Base-by-base conservation (phyloP, 2,113 vertebrate species). In the Peromyscus polionotus region DNA sequence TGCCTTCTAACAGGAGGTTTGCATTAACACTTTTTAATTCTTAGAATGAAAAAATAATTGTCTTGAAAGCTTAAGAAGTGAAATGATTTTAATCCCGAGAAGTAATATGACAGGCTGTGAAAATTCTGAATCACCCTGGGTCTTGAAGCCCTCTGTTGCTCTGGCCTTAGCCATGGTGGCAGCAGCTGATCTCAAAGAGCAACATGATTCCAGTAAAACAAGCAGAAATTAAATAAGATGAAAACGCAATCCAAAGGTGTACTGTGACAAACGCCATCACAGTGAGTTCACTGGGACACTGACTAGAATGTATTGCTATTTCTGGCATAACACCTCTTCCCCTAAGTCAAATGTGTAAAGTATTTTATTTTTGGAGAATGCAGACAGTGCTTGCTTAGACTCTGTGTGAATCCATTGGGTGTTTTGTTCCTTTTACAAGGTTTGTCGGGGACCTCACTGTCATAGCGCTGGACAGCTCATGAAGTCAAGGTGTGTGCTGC, bases 41-140 rank as follows among this genome's bases (percentile, higher is more conserved):
- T 90, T 70, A 39, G 68, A 72, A 79, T 70, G 4, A 48, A 85
- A 95, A 90, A 57, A 16, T 13, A 61, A 57, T 57, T 67, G 12
- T 63, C 85, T 94, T 72, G 20, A 87, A 19, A 91, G 70, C 51
- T 77, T 65, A 95, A 59, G 28, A 73, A 75, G 57, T 70, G n/a
- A 65, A 73, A 84, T 80, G 16, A 67, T 76, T 84, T 72, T 88
- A 68, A 88, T 28, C 42, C 76, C 0, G 0, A 57, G 19, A 95
- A 87, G n/a, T 17, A 90, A 88, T 76, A 70, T 88, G 11, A 77
- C 3, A 42, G 33, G 61, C 16, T 90, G 88, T 70, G 72, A 0
- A 61, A 89, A 93, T 86, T 83, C 33, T 57, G 67, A 93, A 86
- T 88, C 70, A 59, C 12, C 81, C n/a, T 1, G 59, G 14, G 20